phyloP scores from a whole-genome alignment of 2,113 vertebrate genomes.

The Xiphophorus couchianus region DNA sequence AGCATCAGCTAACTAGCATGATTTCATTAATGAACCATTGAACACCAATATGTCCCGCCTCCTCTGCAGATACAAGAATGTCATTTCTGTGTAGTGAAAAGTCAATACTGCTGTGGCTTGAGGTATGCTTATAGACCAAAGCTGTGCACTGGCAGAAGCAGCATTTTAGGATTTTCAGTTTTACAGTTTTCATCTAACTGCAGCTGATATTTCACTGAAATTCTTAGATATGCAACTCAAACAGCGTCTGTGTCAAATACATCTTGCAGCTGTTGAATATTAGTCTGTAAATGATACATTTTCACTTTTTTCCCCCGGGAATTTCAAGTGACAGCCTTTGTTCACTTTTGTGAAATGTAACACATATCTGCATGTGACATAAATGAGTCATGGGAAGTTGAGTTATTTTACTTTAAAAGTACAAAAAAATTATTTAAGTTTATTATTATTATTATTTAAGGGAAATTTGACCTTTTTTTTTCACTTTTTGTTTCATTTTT shows the following conservation, averaged over 20 bases:
- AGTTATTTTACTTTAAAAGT: neutral
- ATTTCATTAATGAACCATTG: neutral
- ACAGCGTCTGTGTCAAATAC: no score
- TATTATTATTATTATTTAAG: no score
- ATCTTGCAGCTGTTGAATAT: no score
- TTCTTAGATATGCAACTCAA: no score
- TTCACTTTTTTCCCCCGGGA: neutral
- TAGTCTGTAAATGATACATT: neutral
- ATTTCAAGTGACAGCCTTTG: neutral
- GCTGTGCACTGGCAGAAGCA: neutral
- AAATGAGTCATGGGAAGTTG: neutral
- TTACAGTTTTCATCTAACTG: neutral
- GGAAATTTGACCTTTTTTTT: neutral
- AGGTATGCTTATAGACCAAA: neutral
- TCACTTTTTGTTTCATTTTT: neutral
- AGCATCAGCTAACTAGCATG: neutral
- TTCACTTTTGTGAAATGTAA: neutral
- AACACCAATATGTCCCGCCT: neutral
- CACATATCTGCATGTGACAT: neutral
- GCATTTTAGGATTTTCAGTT: neutral
- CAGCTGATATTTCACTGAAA: neutral
- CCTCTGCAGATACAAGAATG: neutral
- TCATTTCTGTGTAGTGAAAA: neutral
- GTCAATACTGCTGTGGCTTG: constrained; percentile 25
- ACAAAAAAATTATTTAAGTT: neutral